phyloP scores from a whole-genome alignment of 2,113 vertebrate genomes.

The Pao palembangensis region DNA sequence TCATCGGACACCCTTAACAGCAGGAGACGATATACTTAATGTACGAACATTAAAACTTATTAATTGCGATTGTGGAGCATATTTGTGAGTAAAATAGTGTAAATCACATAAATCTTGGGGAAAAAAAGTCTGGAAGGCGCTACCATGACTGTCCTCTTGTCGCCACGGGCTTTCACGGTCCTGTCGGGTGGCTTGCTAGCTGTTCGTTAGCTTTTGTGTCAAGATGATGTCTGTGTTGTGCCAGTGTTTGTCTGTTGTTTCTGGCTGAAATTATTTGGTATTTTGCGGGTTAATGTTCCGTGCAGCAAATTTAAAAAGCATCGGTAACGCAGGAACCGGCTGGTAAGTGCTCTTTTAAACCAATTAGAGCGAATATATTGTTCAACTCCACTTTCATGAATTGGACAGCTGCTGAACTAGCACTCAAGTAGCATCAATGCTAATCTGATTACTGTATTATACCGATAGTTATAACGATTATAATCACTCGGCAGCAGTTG shows the following conservation, averaged over 20 bases:
- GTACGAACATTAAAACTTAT: too few relatives aligned
- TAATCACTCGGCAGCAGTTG: not conserved
- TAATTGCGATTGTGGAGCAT: too few relatives aligned
- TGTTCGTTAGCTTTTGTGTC: constrained; percentile 56
- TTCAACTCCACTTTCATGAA: constrained; percentile 45
- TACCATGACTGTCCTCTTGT: constrained; percentile 24
- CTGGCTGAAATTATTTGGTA: constrained; percentile 61
- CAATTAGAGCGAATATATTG: constrained; percentile 41
- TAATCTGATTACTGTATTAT: not conserved
- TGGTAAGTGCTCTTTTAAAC: constrained; percentile 70
- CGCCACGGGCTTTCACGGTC: constrained; percentile 33
- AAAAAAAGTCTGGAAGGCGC: not conserved
- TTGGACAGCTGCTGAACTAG: constrained; percentile 32
- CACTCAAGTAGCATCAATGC: constrained; percentile 34
- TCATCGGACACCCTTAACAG: too few relatives aligned
- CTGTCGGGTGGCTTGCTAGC: constrained; percentile 17
- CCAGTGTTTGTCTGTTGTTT: constrained; percentile 60
- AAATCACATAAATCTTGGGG: not conserved
- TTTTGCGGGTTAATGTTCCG: constrained; percentile 78
- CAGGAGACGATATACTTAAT: too few relatives aligned
- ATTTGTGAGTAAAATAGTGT: too few relatives aligned
- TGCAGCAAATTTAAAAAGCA: constrained; percentile 74
- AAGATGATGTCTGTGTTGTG: constrained; percentile 64
- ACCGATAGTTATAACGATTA: not conserved
- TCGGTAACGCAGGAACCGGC: constrained; percentile 78